Percentiles rank a stretch among this genome's conserved stretches.
Conservation (phyloP, 2,797 vertebrate species). For the Mus spretus region DNA sequence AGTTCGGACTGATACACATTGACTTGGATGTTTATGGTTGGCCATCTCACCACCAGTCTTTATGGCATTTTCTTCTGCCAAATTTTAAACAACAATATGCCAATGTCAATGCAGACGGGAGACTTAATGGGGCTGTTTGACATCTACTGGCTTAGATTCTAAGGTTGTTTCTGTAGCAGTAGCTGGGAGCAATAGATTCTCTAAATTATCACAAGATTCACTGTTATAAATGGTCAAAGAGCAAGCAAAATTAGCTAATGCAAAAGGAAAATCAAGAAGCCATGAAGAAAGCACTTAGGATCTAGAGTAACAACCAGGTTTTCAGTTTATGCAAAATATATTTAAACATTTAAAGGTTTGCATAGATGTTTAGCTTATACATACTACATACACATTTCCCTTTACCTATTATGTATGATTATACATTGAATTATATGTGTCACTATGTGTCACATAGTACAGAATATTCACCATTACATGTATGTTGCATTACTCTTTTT, state of each 20-base stretch:
- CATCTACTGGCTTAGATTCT: constrained; percentile 74
- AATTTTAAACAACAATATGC: constrained; percentile 29
- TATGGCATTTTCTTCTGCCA: constrained; percentile 28
- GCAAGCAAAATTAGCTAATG: constrained; percentile 81
- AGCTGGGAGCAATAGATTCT: constrained; percentile 85
- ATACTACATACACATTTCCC: background rate
- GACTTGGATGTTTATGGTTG: background rate
- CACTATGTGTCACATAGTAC: background rate
- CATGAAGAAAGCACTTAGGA: constrained; percentile 65
- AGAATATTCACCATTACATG: background rate
- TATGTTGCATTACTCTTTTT: constrained; percentile 23
- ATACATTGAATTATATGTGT: background rate
- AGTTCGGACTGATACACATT: background rate
- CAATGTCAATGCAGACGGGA: constrained; percentile 21
- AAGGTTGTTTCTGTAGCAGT: constrained; percentile 80
- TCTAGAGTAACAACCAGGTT: constrained; percentile 75
- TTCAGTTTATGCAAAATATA: constrained; percentile 73
- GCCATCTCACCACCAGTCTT: background rate
- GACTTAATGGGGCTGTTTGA: constrained; percentile 57
- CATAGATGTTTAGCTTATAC: background rate
- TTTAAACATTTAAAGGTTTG: background rate
- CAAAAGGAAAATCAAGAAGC: constrained; percentile 77
- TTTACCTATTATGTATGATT: constrained; percentile 13
- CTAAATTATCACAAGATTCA: constrained; percentile 86
- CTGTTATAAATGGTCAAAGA: constrained; percentile 81